A percentile compares a stretch with the other conserved stretches of the same genome.
phyloP scores from a whole-genome alignment of 2,888 invertebrate genomes.

The Hypena proboscidalis region DNA sequence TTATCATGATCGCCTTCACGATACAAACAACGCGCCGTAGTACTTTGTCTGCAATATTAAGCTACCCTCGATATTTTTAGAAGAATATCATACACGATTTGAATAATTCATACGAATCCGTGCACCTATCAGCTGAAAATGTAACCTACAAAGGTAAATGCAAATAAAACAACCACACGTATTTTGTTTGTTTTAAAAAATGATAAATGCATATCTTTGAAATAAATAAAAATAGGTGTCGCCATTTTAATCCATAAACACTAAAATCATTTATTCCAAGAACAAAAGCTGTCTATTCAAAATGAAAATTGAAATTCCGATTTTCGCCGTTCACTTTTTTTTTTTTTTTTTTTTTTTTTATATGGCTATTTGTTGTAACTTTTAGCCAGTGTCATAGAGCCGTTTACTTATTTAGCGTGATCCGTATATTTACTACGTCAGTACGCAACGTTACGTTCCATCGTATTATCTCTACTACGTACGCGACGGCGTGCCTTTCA shows the following conservation, averaged over 20 bases:
- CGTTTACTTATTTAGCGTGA: neutral
- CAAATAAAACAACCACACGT: neutral
- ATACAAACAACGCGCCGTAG: slow-evolving; percentile 6
- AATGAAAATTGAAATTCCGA: neutral
- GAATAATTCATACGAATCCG: slow-evolving; percentile 9
- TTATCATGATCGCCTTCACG: slow-evolving; percentile 23
- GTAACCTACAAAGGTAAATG: slow-evolving; percentile 1
- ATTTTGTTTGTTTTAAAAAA: neutral
- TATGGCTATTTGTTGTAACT: no score
- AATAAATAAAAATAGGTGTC: no score
- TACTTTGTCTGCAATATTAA: slow-evolving; percentile 12
- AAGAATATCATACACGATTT: slow-evolving; percentile 7
- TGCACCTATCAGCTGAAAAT: slow-evolving; percentile 1
- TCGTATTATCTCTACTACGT: slow-evolving; percentile 18
- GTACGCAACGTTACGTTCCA: slow-evolving; percentile 8
- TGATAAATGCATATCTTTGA: no score
- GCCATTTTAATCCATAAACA: neutral
- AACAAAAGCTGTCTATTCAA: neutral
- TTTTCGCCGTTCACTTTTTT: neutral
- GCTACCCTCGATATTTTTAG: slow-evolving; percentile 3
- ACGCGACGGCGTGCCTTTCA: slow-evolving; percentile 10
- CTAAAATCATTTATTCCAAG: neutral
- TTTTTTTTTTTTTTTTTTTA: no score
- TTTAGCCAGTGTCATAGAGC: no score
- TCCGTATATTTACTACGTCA: slow-evolving; percentile 8